These are phyloP conservation scores for Lamellibrachia luymesi DNA, from an alignment of 1,140 invertebrate species.

Conservation along the genomic window DNA sequence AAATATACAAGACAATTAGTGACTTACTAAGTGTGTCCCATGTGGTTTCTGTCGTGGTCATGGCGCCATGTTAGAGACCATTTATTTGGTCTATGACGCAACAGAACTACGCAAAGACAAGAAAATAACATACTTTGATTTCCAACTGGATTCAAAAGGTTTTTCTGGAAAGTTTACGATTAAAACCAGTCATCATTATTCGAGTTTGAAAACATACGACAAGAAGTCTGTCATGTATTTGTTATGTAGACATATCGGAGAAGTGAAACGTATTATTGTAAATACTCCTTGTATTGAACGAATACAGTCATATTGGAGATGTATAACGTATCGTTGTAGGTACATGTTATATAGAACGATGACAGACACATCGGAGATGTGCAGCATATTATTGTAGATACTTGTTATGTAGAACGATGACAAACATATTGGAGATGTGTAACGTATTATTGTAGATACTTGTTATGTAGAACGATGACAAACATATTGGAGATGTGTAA, in stretches of 20 bases:
- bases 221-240: too few relatives aligned
- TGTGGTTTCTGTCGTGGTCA: background rate
- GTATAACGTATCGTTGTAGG: background rate
- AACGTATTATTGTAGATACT: background rate
- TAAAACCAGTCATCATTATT: too few relatives aligned
- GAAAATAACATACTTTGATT: background rate
- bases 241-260: too few relatives aligned
- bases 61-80: background rate
- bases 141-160: background rate
- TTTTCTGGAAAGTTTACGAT: too few relatives aligned
- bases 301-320: background rate
- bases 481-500: background rate
- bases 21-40: background rate
- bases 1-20: background rate
- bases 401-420: background rate
- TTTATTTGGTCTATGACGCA: background rate
- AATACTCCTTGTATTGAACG: background rate
- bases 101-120: background rate
- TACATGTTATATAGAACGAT: background rate
- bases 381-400: background rate
- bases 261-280: too few relatives aligned
- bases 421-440: background rate
- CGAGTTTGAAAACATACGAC: too few relatives aligned
- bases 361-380: background rate
- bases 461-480: background rate